These are phyloP conservation scores for Taurulus bubalis DNA, from an alignment of 2,113 vertebrate genomes.

Conservation along the genomic window DNA sequence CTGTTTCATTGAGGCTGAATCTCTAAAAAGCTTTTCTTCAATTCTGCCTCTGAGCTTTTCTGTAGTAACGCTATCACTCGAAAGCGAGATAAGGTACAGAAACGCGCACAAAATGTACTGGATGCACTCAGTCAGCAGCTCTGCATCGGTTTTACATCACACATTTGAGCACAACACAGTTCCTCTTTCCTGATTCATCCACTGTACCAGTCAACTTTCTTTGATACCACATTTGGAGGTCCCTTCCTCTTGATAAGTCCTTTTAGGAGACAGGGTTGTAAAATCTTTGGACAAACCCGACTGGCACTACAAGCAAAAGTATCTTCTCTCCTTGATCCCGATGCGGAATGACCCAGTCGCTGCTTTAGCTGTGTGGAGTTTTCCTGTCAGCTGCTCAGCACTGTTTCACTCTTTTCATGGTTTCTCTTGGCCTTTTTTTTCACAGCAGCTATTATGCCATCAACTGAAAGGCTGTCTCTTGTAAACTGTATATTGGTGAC, in stretches of 20 bases:
- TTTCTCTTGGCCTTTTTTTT: constrained; percentile 19
- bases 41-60: not conserved
- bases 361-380: constrained; percentile 30
- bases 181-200: not conserved
- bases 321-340: constrained; percentile 10
- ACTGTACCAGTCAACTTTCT: not conserved
- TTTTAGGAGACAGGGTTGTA: not conserved
- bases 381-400: constrained; percentile 45
- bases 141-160: constrained; percentile 9
- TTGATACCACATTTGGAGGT: not conserved
- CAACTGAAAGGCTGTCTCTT: constrained; percentile 26
- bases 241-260: not conserved
- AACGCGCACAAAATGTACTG: not conserved
- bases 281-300: not conserved
- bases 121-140: constrained; percentile 2
- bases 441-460: constrained; percentile 12
- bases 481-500: constrained; percentile 35
- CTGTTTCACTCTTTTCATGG: constrained; percentile 51
- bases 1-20: constrained; percentile 1
- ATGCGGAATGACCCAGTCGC: constrained; percentile 4
- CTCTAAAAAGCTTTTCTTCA: constrained; percentile 8
- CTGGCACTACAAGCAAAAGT: not conserved
- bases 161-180: constrained; percentile 8
- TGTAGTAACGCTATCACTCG: not conserved
- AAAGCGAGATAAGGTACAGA: not conserved